These are phyloP conservation scores for Euura saliciscinereae DNA, from an alignment of 1,140 invertebrate species.

Conservation along the genomic window DNA sequence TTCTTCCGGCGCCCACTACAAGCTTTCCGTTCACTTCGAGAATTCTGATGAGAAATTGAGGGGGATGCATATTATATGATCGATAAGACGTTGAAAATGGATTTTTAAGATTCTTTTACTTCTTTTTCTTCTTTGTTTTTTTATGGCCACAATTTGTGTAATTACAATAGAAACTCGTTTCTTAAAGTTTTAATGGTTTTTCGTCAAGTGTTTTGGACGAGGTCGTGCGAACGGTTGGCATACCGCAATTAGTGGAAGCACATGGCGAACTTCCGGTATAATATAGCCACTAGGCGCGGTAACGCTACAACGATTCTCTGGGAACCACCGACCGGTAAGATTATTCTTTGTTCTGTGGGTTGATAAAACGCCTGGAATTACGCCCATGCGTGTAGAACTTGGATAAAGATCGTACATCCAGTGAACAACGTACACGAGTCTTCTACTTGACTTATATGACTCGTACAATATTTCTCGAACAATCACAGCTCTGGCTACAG, in stretches of 20 bases:
- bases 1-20: conserved; percentile 71
- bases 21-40: conserved; percentile 84
- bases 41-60: conserved; percentile 63
- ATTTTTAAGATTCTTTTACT: background rate
- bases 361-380: background rate
- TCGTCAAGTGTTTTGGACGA: conserved; percentile 14
- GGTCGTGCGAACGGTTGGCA: conserved; percentile 47
- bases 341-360: conserved; percentile 50
- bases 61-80: background rate
- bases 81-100: conserved; percentile 13
- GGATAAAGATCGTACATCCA: too few relatives aligned
- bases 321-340: conserved; percentile 43
- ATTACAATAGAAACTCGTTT: background rate
- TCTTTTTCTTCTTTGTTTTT: background rate
- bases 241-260: conserved; percentile 54
- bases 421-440: too few relatives aligned
- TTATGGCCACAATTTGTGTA: background rate
- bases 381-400: background rate
- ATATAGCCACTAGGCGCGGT: conserved; percentile 31
- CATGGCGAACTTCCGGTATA: conserved; percentile 53
- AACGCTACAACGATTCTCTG: conserved; percentile 49
- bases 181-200: background rate
- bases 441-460: too few relatives aligned
- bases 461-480: too few relatives aligned
- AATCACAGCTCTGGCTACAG: too few relatives aligned